A percentile compares a stretch with the other conserved stretches of the same genome.
Conservation (phyloP, 2,888 invertebrate genomes). For the Calameuta filiformis region DNA sequence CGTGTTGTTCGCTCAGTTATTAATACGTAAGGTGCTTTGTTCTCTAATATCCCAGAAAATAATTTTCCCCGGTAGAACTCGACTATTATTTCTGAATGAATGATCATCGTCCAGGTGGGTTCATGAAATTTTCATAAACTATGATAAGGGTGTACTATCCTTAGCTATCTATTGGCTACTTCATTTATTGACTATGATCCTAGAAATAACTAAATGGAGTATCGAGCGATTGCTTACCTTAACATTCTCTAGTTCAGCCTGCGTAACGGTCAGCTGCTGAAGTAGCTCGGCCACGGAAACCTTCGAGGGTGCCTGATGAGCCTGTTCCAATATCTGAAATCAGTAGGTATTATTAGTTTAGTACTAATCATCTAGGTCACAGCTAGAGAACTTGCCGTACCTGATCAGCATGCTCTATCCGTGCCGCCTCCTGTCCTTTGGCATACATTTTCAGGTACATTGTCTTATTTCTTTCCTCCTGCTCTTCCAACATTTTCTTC, state of each 20-base stretch:
- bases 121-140: too few relatives aligned
- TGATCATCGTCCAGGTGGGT: too few relatives aligned
- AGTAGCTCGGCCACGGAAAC: slow-evolving; percentile 85
- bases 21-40: too few relatives aligned
- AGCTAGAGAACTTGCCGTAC: slow-evolving; percentile 61
- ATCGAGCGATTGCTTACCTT: slow-evolving; percentile 72
- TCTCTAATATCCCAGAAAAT: too few relatives aligned
- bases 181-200: too few relatives aligned
- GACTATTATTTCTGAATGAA: too few relatives aligned
- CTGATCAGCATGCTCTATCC: slow-evolving; percentile 77
- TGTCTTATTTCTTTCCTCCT: slow-evolving; percentile 79
- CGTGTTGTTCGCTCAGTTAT: too few relatives aligned
- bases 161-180: too few relatives aligned
- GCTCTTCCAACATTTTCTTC: slow-evolving; percentile 73
- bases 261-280: slow-evolving; percentile 85
- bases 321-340: slow-evolving; percentile 48
- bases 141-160: too few relatives aligned
- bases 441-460: slow-evolving; percentile 86
- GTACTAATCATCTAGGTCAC: not conserved
- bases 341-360: too few relatives aligned
- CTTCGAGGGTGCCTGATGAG: slow-evolving; percentile 73
- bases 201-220: too few relatives aligned
- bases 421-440: slow-evolving; percentile 84
- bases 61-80: too few relatives aligned
- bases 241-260: slow-evolving; percentile 87